phyloP scores from a whole-genome alignment of 1,140 invertebrate species.

The Aphelenchoides fujianensis region DNA sequence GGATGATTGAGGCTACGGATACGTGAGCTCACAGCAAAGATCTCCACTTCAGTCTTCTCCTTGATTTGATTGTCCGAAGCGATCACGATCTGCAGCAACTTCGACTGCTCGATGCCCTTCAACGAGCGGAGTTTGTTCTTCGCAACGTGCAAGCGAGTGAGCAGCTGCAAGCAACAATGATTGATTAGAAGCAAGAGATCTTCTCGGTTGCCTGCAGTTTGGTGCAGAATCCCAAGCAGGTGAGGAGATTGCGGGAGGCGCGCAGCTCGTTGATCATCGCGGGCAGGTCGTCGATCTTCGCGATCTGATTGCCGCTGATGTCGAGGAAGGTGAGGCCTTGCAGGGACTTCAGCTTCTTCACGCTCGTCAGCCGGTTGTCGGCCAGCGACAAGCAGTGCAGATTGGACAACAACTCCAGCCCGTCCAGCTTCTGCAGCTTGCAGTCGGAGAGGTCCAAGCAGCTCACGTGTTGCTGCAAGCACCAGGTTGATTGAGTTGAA shows the following conservation, averaged over 20 bases:
- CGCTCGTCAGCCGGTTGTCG: conserved; percentile 23
- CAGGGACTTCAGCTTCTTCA: conserved; percentile 33
- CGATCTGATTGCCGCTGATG: conserved; percentile 24
- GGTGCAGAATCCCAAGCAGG: conserved; percentile 24
- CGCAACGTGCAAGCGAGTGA: conserved; percentile 30
- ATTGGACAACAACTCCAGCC: conserved; percentile 30
- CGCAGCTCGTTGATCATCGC: conserved; percentile 26
- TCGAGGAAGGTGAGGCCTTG: conserved; percentile 30
- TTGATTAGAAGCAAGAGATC: neutral
- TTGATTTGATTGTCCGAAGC: conserved; percentile 30
- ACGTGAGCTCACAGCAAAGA: conserved; percentile 18
- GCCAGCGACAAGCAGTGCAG: conserved; percentile 26
- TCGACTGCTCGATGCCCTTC: conserved; percentile 34
- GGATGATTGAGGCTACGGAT: neutral
- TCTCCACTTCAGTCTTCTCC: conserved; percentile 40
- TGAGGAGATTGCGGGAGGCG: conserved; percentile 19
- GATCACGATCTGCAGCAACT: conserved; percentile 29
- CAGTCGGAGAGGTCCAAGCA: conserved; percentile 33
- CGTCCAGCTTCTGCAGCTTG: conserved; percentile 34
- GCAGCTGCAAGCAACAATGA: conserved; percentile 29
- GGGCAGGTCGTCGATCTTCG: conserved; percentile 41
- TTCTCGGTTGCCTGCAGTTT: conserved; percentile 26
- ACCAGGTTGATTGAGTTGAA: neutral
- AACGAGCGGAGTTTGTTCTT: conserved; percentile 27
- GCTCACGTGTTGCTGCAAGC: conserved; percentile 21